A percentile compares a stretch with the other conserved stretches of the same genome.
These are phyloP conservation scores for Hylaea fasciaria DNA, from an alignment of 2,888 invertebrate genomes.

Conservation along the genomic window DNA sequence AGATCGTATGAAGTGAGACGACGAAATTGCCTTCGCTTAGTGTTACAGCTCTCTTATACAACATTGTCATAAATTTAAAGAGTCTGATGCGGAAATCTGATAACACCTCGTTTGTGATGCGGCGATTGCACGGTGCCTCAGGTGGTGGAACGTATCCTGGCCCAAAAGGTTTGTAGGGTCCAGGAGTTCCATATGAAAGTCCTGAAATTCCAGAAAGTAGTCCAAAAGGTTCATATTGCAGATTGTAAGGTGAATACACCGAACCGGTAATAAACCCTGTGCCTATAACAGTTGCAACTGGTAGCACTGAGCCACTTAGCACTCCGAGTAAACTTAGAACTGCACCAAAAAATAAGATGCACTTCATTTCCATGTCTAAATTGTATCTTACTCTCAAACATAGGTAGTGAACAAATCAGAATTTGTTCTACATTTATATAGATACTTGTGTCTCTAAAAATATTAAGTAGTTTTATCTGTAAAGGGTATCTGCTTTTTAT, in stretches of 20 bases:
- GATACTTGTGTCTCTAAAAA: no score
- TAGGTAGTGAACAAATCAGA: no score
- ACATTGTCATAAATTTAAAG: conserved; percentile 3
- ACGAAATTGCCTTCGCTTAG: conserved; percentile 44
- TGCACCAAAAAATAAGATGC: not conserved
- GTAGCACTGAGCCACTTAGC: not conserved
- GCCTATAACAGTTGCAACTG: not conserved
- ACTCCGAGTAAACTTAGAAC: not conserved
- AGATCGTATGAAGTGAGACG: conserved; percentile 47
- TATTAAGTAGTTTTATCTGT: no score
- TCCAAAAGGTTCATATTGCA: not conserved
- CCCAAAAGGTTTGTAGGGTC: not conserved
- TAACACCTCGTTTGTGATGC: conserved; percentile 13
- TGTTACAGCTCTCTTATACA: conserved; percentile 12
- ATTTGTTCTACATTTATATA: no score
- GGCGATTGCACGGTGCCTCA: conserved; percentile 17
- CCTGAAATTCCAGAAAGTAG: no score
- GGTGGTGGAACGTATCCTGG: not conserved
- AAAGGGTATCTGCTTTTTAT: no score
- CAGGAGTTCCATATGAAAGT: not conserved
- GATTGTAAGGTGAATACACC: not conserved
- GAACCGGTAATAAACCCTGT: not conserved
- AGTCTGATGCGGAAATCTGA: conserved; percentile 8
- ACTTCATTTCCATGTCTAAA: not conserved
- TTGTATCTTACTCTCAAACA: no score